Base-by-base conservation (phyloP, 2,113 vertebrate species). In the Pangasianodon gigas region DNA sequence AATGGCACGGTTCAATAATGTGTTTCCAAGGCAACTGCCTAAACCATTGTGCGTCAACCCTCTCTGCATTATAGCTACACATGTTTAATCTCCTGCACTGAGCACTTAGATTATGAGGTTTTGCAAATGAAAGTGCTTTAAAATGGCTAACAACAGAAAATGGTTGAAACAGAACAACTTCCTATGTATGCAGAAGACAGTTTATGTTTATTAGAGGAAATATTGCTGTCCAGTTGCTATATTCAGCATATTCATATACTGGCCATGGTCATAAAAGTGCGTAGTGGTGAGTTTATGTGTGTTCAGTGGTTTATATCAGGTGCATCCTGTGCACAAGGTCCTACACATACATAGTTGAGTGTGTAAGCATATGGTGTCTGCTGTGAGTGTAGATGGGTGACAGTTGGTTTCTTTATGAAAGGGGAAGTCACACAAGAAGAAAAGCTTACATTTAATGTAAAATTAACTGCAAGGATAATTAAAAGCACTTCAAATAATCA, bases 11-110 rank as follows among this genome's bases (percentile, higher is more conserved):
- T 87, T 92, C 94, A 94, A 93, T 91, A 92, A 94, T 92, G 24
- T 84, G 95, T 95, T 96, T 91, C 94, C 95, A 94, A 91, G 94
- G 95, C 93, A 96, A 96, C 95, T 93, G 90, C 92, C 87, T 92
- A 89, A 92, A 93, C 93, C 89, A 92, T 90, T 91, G 86, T 90
- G 88, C 94, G 91, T 91, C 90, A 90, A 91, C 77, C 80, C 86
- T 65, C 79, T 92, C 92, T 24, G 87, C 90, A 87, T 80, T 46
- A 74, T 75, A 74, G 81, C 88, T 41, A 88, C 62, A 5, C 81
- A 91, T 87, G 51, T 84, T 90, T 90, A 89, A 32, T 79, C 51
- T 44, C 51, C 82, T 86, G 56, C 86, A 93, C 94, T 93, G 71
- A 91, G 93, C 90, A 93, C 95, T 95, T 93, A 93, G 93, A 87